Percentiles rank a stretch among this genome's conserved stretches.
Evolutionary conservation across 1,140 invertebrate species (phyloP).

Genomic region (Telenomus remus): DNA sequence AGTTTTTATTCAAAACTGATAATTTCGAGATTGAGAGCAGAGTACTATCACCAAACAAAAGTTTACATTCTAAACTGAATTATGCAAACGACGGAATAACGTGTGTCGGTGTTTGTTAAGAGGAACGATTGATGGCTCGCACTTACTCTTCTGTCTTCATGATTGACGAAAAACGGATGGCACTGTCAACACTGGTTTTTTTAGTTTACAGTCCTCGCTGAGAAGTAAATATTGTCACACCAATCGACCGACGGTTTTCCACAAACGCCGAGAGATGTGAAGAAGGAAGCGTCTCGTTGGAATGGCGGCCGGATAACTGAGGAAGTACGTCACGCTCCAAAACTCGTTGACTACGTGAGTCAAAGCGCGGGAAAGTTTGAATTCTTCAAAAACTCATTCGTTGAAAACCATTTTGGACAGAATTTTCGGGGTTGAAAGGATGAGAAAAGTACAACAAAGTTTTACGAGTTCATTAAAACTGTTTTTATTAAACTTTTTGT

Average conservation of each 20-base stretch:
- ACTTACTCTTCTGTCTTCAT: constrained; percentile 27
- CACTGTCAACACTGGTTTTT: neutral
- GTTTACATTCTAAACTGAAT: neutral
- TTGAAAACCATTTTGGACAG: too few species aligned
- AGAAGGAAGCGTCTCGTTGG: constrained; percentile 2
- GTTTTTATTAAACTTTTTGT: too few species aligned
- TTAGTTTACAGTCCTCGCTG: too few species aligned
- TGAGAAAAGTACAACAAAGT: too few species aligned
- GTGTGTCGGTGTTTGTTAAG: constrained; percentile 5
- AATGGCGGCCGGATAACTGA: neutral
- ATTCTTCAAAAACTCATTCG: neutral
- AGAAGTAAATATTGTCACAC: too few species aligned
- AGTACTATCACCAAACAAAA: too few species aligned
- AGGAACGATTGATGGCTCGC: neutral
- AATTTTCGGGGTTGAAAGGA: too few species aligned
- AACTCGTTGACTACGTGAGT: neutral
- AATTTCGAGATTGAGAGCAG: too few species aligned
- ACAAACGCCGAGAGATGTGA: neutral
- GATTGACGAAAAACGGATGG: neutral
- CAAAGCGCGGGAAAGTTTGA: neutral
- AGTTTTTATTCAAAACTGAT: too few species aligned
- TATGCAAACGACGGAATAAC: neutral
- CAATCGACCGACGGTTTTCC: too few species aligned
- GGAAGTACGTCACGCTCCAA: neutral
- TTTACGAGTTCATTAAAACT: too few species aligned